Base-by-base conservation (phyloP, 2,113 vertebrate genomes). In the Probosciger aterrimus region DNA sequence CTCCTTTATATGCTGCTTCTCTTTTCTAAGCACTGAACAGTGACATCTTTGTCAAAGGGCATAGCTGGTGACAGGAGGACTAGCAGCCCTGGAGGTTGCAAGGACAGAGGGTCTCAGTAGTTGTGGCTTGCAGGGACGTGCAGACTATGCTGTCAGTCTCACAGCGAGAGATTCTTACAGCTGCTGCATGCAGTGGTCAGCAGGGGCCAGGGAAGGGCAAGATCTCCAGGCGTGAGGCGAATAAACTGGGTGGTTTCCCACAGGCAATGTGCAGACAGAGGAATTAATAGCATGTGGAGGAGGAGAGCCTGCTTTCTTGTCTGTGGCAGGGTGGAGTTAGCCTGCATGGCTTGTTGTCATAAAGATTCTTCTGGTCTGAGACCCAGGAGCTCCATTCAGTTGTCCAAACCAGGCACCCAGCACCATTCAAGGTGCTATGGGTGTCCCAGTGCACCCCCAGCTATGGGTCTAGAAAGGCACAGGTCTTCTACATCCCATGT, bases 41-140 rank as follows among this genome's bases (percentile, higher is more conserved):
- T 68, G 86, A 88, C 82, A 52, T 83, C 39, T 46, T 63, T 64
- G 92, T 91, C 95, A 89, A 67, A 91, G 84, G 76, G 67, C 84
- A 49, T 33, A 64, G 73, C 88, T 95, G 90, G 82, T 90, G 93
- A 69, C 88, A 75, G 80, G 47, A 75, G 49, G 43, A 86, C 52
- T 46, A 67, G 85, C 85, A 81, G 88, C 79, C 90, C 82, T 37
- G 82, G 82, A 86, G 90, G 84, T 43, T 85, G 63, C 68, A 59
- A 74, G 94, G 70, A 90, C 90, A 63, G 82, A 90, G 74, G 71
- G 43, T 78, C 68, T n/a, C 0, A 0, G 71, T n/a, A 6, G 25
- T 10, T 73, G 68, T 84, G 80, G 73, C 82, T 95, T 55, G 69
- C 83, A 78, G 92, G 90, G 88, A 90, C 10, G 4, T 31, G 46